Evolutionary conservation across 1,140 invertebrate genomes (phyloP).

Genomic region (Tetragonula clypearis): DNA sequence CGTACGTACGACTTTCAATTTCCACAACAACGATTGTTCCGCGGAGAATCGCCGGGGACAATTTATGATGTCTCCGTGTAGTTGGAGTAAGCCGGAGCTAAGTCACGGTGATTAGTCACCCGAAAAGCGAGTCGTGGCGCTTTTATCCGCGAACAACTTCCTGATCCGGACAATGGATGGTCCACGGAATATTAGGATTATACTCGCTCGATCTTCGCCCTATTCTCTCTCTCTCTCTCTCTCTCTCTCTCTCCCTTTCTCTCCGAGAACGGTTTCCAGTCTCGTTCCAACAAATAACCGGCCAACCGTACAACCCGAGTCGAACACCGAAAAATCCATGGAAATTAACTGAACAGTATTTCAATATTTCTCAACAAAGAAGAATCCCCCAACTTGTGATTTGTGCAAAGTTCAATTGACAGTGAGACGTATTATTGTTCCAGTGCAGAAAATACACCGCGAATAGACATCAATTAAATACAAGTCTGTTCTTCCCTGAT

Average conservation of each 20-base stretch:
- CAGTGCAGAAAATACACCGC: too few relatives aligned
- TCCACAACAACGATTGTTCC: slow-evolving; percentile 3
- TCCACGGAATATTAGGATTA: slow-evolving; percentile 53
- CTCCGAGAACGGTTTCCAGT: neutral
- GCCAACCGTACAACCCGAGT: neutral
- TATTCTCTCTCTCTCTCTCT: neutral
- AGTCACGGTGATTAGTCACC: slow-evolving; percentile 53
- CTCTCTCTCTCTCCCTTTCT: too few relatives aligned
- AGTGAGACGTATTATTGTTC: too few relatives aligned
- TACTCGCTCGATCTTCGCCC: slow-evolving; percentile 30
- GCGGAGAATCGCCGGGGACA: neutral
- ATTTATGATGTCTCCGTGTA: slow-evolving; percentile 47
- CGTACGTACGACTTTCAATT: slow-evolving; percentile 14
- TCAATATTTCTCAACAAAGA: too few relatives aligned
- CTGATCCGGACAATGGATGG: slow-evolving; percentile 46
- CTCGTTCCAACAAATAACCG: neutral
- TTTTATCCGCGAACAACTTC: slow-evolving; percentile 55
- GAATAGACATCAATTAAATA: too few relatives aligned
- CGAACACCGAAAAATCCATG: neutral
- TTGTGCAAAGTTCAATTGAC: too few relatives aligned
- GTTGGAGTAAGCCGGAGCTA: slow-evolving; percentile 40
- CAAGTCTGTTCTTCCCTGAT: too few relatives aligned
- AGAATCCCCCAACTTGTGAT: too few relatives aligned
- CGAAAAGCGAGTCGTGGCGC: slow-evolving; percentile 34
- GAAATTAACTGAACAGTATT: neutral